These are phyloP conservation scores for Phaenicophaeus curvirostris DNA, from an alignment of 2,797 vertebrate species.

Conservation along the genomic window DNA sequence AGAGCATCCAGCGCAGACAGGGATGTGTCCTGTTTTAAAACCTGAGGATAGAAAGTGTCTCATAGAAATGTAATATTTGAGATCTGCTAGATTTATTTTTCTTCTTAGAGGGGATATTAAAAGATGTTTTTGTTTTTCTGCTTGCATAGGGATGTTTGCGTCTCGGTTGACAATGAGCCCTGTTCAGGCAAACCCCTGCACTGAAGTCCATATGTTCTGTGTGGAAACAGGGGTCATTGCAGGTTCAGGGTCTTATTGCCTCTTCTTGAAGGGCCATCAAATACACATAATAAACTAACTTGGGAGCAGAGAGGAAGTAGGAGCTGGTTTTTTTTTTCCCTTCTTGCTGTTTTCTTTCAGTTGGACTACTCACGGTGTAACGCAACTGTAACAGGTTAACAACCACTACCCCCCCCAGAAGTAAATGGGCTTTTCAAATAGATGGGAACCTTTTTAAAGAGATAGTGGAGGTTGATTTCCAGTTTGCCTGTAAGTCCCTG, in stretches of 20 bases:
- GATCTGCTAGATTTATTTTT: background rate
- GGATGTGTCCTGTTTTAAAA: background rate
- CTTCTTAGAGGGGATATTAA: background rate
- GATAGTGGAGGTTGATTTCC: background rate
- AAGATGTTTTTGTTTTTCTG: constrained; percentile 14
- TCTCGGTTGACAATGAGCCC: background rate
- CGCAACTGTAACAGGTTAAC: constrained; percentile 11
- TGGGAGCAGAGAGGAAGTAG: constrained; percentile 25
- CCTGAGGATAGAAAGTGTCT: background rate
- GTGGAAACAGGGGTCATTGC: constrained; percentile 39
- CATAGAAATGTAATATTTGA: background rate
- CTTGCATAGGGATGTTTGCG: constrained; percentile 13
- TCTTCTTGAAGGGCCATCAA: constrained; percentile 50
- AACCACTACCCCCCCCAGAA: background rate
- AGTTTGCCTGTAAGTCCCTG: background rate
- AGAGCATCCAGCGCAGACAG: background rate
- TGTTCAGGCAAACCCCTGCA: background rate
- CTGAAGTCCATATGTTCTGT: constrained; percentile 27
- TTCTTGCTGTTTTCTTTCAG: constrained; percentile 44
- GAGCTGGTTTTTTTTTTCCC: background rate
- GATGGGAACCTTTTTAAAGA: background rate
- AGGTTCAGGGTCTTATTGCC: constrained; percentile 42
- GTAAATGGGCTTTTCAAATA: constrained; percentile 3
- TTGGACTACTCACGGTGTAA: constrained; percentile 9
- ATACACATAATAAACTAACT: constrained; percentile 46